phyloP scores from a whole-genome alignment of 1,140 invertebrate species.

The Neocloeon triangulifer region DNA sequence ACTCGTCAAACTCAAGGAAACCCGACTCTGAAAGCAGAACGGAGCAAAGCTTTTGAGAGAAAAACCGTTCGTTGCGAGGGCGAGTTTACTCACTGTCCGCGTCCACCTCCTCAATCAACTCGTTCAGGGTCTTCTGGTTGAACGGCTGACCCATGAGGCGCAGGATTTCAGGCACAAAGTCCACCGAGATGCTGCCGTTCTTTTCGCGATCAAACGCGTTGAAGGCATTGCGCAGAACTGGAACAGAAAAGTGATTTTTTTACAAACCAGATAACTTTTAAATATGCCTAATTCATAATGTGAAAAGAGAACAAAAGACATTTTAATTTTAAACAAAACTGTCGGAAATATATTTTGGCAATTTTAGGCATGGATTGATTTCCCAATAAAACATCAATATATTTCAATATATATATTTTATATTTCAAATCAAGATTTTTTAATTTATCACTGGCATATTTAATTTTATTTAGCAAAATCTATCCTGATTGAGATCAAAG shows the following conservation, averaged over 20 bases:
- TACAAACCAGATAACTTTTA: too few species aligned
- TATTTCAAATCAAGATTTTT: too few species aligned
- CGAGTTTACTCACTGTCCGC: constrained; percentile 58
- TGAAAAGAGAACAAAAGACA: constrained; percentile 14
- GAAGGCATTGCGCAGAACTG: constrained; percentile 82
- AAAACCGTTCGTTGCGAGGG: not conserved
- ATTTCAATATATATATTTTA: too few species aligned
- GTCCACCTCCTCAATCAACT: constrained; percentile 88
- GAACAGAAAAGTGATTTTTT: constrained; percentile 9
- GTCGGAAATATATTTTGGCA: not conserved
- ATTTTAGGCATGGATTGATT: constrained; percentile 3
- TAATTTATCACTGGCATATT: too few species aligned
- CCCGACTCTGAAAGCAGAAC: constrained; percentile 57
- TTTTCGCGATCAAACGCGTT: constrained; percentile 91
- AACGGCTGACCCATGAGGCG: constrained; percentile 89
- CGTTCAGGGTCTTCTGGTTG: constrained; percentile 83
- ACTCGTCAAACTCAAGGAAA: constrained; percentile 84
- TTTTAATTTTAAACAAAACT: constrained; percentile 1
- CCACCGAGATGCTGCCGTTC: constrained; percentile 78
- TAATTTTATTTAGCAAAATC: too few species aligned
- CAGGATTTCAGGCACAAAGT: constrained; percentile 84
- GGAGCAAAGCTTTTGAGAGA: too few species aligned
- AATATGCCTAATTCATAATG: not conserved
- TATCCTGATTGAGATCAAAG: too few species aligned
- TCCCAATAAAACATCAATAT: constrained; percentile 1